Evolutionary conservation across 2,888 invertebrate genomes (phyloP).

Genomic region (Malthinus flaveolus): DNA sequence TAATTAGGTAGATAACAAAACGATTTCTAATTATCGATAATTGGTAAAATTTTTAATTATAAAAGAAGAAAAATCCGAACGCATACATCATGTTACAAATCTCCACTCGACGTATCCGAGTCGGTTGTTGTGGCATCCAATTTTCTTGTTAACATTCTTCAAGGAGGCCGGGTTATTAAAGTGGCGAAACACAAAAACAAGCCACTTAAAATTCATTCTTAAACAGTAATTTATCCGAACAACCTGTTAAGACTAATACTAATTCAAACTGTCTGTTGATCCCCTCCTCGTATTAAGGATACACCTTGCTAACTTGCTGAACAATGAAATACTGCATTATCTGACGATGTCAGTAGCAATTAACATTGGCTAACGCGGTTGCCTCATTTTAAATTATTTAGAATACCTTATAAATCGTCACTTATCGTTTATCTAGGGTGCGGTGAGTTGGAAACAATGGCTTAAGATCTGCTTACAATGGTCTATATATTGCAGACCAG

Average conservation of each 20-base stretch:
- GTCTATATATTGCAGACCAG: constrained; percentile 41
- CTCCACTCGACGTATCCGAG: constrained; percentile 32
- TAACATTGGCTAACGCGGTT: constrained; percentile 40
- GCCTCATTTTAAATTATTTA: constrained; percentile 45
- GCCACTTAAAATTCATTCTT: constrained; percentile 36
- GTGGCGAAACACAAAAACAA: constrained; percentile 35
- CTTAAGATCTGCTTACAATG: constrained; percentile 46
- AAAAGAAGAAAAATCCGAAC: constrained; percentile 34
- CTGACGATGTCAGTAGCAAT: constrained; percentile 40
- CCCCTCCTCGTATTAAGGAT: constrained; percentile 42
- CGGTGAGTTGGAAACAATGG: constrained; percentile 44
- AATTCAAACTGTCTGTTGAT: constrained; percentile 34
- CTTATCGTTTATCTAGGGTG: constrained; percentile 44
- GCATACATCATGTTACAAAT: constrained; percentile 35
- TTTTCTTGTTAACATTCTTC: constrained; percentile 42
- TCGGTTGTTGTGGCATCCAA: constrained; percentile 34
- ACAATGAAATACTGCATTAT: constrained; percentile 35
- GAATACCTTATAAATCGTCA: constrained; percentile 46
- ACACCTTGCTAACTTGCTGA: constrained; percentile 35
- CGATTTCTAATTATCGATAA: constrained; percentile 37
- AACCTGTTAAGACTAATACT: constrained; percentile 36
- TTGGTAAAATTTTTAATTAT: constrained; percentile 30
- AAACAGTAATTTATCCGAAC: constrained; percentile 31
- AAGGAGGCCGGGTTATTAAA: constrained; percentile 34
- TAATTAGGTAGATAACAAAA: not conserved